Evolutionary conservation across 2,888 invertebrate genomes (phyloP).

Genomic region (Xanthia togata): DNA sequence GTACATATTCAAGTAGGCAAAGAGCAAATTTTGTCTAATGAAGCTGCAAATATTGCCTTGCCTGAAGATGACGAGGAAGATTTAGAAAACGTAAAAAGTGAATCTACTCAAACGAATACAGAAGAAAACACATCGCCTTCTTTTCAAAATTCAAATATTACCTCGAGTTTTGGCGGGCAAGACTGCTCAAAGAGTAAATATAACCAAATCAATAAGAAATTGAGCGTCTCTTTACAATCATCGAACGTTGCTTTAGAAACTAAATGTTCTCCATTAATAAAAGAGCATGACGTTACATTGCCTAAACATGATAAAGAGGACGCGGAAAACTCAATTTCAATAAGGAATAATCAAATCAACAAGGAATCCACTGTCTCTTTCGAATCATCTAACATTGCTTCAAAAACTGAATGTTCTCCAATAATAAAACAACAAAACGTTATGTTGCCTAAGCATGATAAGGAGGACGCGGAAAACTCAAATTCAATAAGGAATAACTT

Average conservation of each 20-base stretch:
- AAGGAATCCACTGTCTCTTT: neutral
- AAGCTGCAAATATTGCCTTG: constrained; percentile 18
- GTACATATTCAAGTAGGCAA: constrained; percentile 18
- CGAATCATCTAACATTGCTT: neutral
- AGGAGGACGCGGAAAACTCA: neutral
- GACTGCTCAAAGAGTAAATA: neutral
- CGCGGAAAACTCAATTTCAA: neutral
- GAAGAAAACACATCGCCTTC: neutral
- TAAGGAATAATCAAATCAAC: neutral
- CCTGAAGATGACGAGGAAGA: constrained; percentile 31
- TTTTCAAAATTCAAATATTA: constrained; percentile 7
- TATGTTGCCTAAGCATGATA: neutral
- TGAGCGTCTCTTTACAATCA: neutral
- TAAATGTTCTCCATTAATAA: neutral
- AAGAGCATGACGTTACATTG: neutral
- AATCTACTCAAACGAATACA: constrained; percentile 24
- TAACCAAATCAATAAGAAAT: constrained; percentile 1
- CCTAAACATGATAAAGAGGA: neutral
- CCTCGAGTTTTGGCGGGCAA: neutral
- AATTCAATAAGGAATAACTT: neutral
- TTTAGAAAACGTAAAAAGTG: constrained; percentile 6
- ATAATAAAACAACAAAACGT: neutral
- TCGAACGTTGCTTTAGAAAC: neutral
- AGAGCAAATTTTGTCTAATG: constrained; percentile 5
- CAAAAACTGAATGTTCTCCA: neutral